A percentile compares a stretch with the other conserved stretches of the same genome.
These are phyloP conservation scores for Tadarida brasiliensis DNA, from an alignment of 2,797 vertebrate species.

Conservation along the genomic window DNA sequence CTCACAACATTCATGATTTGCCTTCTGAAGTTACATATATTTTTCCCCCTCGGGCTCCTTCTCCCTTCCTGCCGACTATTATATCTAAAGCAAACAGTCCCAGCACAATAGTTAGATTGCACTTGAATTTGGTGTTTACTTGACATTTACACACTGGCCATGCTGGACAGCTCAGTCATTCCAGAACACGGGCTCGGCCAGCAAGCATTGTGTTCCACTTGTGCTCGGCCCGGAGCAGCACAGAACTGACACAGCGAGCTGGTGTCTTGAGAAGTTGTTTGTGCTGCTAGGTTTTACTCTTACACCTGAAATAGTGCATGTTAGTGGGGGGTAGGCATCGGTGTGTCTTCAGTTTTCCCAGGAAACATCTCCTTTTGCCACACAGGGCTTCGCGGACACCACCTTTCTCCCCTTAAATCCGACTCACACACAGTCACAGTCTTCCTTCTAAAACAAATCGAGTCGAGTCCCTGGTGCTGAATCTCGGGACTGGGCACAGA, in stretches of 20 bases:
- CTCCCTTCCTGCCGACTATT: slow-evolving; percentile 57
- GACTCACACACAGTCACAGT: neutral
- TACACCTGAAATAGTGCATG: neutral
- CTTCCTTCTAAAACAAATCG: neutral
- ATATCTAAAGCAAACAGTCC: slow-evolving; percentile 80
- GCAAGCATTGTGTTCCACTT: neutral
- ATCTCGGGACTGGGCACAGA: neutral
- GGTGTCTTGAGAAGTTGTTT: neutral
- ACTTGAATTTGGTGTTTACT: slow-evolving; percentile 81
- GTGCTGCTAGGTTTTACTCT: neutral
- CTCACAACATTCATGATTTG: neutral
- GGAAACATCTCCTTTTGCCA: neutral
- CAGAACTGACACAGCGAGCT: neutral
- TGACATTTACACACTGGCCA: slow-evolving; percentile 76
- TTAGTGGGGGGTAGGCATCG: neutral
- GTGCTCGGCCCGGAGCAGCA: neutral
- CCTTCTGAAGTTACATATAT: neutral
- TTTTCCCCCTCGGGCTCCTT: slow-evolving; percentile 19
- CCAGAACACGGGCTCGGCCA: slow-evolving; percentile 65
- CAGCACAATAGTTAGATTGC: slow-evolving; percentile 74
- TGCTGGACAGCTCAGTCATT: slow-evolving; percentile 76
- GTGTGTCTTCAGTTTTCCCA: neutral
- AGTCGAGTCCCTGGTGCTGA: neutral
- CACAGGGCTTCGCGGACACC: neutral
- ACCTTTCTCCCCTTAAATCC: neutral